A percentile compares a stretch with the other conserved stretches of the same genome.
Conservation (phyloP, 1,140 invertebrate species). For the Cyclargus thomasi region DNA sequence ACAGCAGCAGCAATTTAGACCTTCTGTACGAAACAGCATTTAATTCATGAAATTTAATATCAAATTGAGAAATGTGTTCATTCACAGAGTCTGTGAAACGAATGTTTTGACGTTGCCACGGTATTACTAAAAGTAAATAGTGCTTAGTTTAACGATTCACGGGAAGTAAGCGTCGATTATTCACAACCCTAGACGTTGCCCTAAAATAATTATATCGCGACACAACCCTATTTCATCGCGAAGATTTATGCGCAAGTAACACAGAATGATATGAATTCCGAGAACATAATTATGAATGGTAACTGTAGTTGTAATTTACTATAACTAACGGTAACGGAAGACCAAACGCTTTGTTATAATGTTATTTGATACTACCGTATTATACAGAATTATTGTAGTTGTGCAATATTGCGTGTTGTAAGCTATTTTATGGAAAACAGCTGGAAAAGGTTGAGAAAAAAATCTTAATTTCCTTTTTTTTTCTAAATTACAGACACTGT, state of each 20-base stretch:
- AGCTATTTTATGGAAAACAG: neutral
- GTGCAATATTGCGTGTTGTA: neutral
- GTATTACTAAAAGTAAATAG: too few species aligned
- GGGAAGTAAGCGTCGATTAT: neutral
- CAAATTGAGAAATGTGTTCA: too few species aligned
- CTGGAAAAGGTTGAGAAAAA: too few species aligned
- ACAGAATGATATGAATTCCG: constrained; percentile 10
- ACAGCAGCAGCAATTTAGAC: too few species aligned
- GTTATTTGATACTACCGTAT: neutral
- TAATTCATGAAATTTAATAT: too few species aligned
- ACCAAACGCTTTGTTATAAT: neutral
- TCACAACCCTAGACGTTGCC: neutral
- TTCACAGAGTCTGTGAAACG: too few species aligned
- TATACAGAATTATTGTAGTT: neutral
- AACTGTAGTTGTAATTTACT: constrained; percentile 27
- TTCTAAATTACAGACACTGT: too few species aligned
- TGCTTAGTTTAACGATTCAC: neutral
- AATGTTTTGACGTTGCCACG: too few species aligned
- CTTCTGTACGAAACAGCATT: too few species aligned
- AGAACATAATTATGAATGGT: constrained; percentile 26
- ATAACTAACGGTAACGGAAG: constrained; percentile 25
- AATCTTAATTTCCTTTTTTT: too few species aligned
- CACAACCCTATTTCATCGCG: constrained; percentile 6
- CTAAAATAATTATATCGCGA: constrained; percentile 9
- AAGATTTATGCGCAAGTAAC: constrained; percentile 13